Base-by-base conservation (phyloP, 1,140 invertebrate genomes). In the Trachelipus rathkii region DNA sequence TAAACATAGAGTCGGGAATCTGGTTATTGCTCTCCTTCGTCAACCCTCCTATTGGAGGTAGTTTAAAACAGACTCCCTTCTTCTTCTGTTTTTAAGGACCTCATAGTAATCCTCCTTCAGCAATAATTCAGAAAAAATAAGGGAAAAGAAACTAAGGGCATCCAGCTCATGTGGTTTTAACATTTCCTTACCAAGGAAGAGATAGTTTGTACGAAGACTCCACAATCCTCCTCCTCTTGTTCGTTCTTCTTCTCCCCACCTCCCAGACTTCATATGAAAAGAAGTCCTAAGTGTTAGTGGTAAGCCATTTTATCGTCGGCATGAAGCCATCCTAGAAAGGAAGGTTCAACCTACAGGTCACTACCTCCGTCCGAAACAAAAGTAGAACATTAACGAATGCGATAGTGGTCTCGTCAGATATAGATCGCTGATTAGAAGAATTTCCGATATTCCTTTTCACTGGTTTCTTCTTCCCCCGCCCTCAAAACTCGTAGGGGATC, bases 391-490 rank as follows among this genome's bases (percentile, higher is more conserved):
- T n/a, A 44, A 73, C 3, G 79, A 81, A 71, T 46, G 50, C 3
- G 79, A 80, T 10, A 68, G 60, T 21, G 73, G 67, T 19, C 77
- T 81, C 67, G 73, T 72, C 72, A 78, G 77, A 45, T 81, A 81
- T 75, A 77, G 79, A 21, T 78, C 77, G 8, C 72, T 81, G 11
- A 77, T 78, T 46, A 50, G 79, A 24, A 72, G 79, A 68, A n/a
- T n/a, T n/a, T 81, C 78, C 50, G 79, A 81, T 68, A 70, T 81
- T 24, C 79, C 79, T n/a, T 66, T 81, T 81, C 77, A 81, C 77
- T 15, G 79, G 79, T 21, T 78, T 77, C 21, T 68, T 78, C 21
- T 75, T 72, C 21, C 50, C 76, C 24, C 73, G 43, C 53, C 60
- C n/a, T n/a, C n/a, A n/a, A 75, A 44, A 68, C 77, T 24, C 73